phyloP scores from a whole-genome alignment of 2,888 invertebrate genomes.

The Drosophila planitibia region DNA sequence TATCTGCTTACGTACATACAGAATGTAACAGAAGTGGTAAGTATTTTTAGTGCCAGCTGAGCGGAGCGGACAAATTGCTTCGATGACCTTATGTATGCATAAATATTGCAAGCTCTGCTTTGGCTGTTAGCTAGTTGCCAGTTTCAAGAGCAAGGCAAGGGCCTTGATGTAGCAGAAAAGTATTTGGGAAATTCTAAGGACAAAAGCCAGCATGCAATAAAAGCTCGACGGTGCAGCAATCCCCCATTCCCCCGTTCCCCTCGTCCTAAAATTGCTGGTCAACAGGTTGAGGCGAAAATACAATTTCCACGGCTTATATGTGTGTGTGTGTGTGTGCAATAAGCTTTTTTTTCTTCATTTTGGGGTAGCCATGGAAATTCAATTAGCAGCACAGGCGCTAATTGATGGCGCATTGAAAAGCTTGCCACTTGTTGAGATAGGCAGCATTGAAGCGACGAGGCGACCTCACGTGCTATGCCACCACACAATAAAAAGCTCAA shows the following conservation, averaged over 20 bases:
- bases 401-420: slow-evolving; percentile 70
- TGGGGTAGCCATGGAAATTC: slow-evolving; percentile 68
- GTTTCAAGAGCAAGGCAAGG: slow-evolving; percentile 77
- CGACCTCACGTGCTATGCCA: slow-evolving; percentile 47
- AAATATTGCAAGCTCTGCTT: slow-evolving; percentile 68
- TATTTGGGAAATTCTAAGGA: slow-evolving; percentile 62
- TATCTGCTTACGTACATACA: slow-evolving; percentile 23
- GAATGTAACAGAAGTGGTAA: slow-evolving; percentile 6
- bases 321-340: background rate
- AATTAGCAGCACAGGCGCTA: slow-evolving; percentile 65
- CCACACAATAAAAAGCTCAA: slow-evolving; percentile 49
- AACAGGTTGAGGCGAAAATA: slow-evolving; percentile 62
- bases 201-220: slow-evolving; percentile 55
- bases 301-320: background rate
- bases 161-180: slow-evolving; percentile 61
- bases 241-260: background rate
- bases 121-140: slow-evolving; percentile 60
- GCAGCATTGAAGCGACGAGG: slow-evolving; percentile 19
- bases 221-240: slow-evolving; percentile 34
- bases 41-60: slow-evolving; percentile 69
- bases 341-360: slow-evolving; percentile 39
- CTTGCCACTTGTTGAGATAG: slow-evolving; percentile 76
- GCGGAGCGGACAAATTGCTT: slow-evolving; percentile 68
- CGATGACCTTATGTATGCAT: slow-evolving; percentile 73
- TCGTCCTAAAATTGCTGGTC: slow-evolving; percentile 38